Percentiles rank a stretch among this genome's conserved stretches.
phyloP scores from a whole-genome alignment of 1,140 invertebrate genomes.

The Arctopsyche grandis region DNA sequence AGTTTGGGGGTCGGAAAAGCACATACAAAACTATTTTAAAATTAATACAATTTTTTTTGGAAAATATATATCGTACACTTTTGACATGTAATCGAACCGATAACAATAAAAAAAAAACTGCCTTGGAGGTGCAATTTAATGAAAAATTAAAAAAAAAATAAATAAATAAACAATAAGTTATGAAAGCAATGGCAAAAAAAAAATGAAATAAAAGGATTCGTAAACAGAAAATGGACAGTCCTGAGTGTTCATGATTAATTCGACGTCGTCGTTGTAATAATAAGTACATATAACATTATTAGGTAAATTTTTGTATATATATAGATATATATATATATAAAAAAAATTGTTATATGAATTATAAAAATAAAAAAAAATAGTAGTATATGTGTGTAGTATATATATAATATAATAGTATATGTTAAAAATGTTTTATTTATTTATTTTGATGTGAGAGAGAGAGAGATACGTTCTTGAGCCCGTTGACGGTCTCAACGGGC shows the following conservation, averaged over 20 bases:
- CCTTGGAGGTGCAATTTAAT: slow-evolving; percentile 52
- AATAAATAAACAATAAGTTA: slow-evolving; percentile 41
- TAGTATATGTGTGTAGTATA: neutral
- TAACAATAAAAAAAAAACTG: slow-evolving; percentile 49
- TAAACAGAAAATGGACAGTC: slow-evolving; percentile 52
- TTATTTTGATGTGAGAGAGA: neutral
- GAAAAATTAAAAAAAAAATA: slow-evolving; percentile 44
- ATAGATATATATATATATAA: slow-evolving; percentile 4
- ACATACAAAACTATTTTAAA: slow-evolving; percentile 53
- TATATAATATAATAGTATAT: slow-evolving; percentile 16
- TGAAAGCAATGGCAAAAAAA: slow-evolving; percentile 54
- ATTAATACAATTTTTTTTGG: slow-evolving; percentile 46
- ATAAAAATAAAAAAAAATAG: slow-evolving; percentile 24
- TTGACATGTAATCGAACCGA: slow-evolving; percentile 38
- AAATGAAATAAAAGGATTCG: slow-evolving; percentile 47
- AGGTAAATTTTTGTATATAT: neutral
- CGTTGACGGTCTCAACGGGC: neutral
- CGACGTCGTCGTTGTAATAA: neutral
- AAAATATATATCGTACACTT: slow-evolving; percentile 39
- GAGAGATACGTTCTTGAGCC: too few species aligned
- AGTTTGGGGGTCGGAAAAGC: slow-evolving; percentile 51
- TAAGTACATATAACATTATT: neutral
- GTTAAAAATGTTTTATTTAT: neutral
- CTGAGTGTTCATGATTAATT: slow-evolving; percentile 52
- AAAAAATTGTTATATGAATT: slow-evolving; percentile 18